Conservation (phyloP, 2,797 vertebrate genomes). For the Syndactyla subalaris region DNA sequence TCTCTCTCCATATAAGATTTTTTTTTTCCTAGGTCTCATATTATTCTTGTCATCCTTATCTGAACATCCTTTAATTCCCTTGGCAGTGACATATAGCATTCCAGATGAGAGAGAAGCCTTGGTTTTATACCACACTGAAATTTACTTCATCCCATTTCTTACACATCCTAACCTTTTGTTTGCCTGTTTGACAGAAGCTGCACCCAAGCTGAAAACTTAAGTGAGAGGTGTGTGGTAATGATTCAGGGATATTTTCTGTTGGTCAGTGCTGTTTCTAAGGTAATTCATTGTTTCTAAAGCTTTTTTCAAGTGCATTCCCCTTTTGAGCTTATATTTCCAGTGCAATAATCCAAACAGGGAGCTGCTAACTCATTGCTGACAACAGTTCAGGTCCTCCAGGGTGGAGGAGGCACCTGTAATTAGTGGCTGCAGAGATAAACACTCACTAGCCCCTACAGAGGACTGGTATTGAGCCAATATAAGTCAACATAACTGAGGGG, state of each 20-base stretch:
- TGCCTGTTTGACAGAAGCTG: constrained; percentile 17
- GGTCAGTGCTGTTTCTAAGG: not conserved
- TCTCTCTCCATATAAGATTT: constrained; percentile 36
- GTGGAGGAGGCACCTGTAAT: not conserved
- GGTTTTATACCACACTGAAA: constrained; percentile 39
- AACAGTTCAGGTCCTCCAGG: not conserved
- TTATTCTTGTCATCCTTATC: constrained; percentile 70
- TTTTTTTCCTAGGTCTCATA: constrained; percentile 57
- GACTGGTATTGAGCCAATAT: not conserved
- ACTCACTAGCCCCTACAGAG: not conserved
- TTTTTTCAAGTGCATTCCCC: not conserved
- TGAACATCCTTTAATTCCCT: constrained; percentile 70
- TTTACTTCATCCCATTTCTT: constrained; percentile 49
- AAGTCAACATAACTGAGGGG: not conserved
- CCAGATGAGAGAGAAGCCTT: constrained; percentile 55
- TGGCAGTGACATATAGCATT: constrained; percentile 66
- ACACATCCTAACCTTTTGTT: constrained; percentile 40
- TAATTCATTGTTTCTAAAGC: not conserved
- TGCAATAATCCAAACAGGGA: not conserved
- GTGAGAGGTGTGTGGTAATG: not conserved
- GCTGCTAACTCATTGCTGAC: not conserved
- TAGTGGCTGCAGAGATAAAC: not conserved
- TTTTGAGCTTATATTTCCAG: not conserved
- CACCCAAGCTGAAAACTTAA: constrained; percentile 2
- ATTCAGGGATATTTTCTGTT: not conserved